Conservation (phyloP, 2,113 vertebrate species). For the Gavialis gangeticus region DNA sequence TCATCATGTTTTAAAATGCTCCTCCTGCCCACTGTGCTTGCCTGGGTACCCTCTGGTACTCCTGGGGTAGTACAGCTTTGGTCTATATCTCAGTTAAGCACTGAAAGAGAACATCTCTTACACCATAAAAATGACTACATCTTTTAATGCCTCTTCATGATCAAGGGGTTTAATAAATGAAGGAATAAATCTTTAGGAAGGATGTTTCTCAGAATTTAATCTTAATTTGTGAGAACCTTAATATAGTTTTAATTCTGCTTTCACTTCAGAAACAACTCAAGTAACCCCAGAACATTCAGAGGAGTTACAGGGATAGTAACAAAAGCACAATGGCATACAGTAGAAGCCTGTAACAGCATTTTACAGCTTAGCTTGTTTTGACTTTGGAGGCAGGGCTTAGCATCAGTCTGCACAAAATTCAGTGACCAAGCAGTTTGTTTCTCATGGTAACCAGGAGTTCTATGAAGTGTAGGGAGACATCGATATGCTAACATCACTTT, state of each 20-base stretch:
- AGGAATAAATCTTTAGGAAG: not conserved
- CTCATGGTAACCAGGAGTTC: constrained; percentile 76
- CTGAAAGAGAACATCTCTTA: not conserved
- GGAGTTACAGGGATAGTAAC: no score
- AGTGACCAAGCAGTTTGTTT: constrained; percentile 52
- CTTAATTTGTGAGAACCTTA: not conserved
- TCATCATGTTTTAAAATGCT: no score
- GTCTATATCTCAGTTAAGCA: not conserved
- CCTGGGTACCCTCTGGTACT: no score
- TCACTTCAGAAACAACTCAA: not conserved
- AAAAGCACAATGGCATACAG: no score
- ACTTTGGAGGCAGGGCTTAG: not conserved
- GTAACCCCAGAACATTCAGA: no score
- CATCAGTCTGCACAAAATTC: constrained; percentile 3
- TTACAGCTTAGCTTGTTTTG: not conserved
- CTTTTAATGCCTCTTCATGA: not conserved
- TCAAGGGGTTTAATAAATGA: not conserved
- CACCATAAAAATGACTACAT: not conserved
- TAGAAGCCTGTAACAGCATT: not conserved
- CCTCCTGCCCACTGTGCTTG: no score
- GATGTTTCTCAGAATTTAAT: not conserved
- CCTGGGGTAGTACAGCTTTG: not conserved
- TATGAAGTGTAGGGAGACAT: constrained; percentile 63
- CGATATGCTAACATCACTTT: constrained; percentile 67
- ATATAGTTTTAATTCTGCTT: no score